phyloP scores from a whole-genome alignment of 2,888 invertebrate genomes.

The Apamea monoglypha region DNA sequence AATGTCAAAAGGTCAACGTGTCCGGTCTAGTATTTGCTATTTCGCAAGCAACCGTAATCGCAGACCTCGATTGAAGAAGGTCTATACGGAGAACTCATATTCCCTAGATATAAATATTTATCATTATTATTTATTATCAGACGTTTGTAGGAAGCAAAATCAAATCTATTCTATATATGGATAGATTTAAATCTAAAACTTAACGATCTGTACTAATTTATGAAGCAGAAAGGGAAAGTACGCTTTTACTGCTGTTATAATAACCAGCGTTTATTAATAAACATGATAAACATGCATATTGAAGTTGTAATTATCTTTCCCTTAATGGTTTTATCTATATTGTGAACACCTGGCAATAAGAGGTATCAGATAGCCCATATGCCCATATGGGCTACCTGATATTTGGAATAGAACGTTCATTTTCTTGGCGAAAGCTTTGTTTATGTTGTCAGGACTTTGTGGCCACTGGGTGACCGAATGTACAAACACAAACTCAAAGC shows the following conservation, averaged over 20 bases:
- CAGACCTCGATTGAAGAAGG: slow-evolving; percentile 45
- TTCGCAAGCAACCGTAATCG: slow-evolving; percentile 29
- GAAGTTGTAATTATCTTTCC: slow-evolving; percentile 5
- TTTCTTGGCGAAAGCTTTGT: neutral
- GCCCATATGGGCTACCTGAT: too few species aligned
- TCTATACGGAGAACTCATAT: neutral
- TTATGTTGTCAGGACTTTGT: neutral
- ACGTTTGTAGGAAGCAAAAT: neutral
- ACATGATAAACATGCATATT: slow-evolving; percentile 6
- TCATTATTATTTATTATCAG: slow-evolving; percentile 1
- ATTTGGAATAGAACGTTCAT: neutral
- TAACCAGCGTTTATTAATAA: slow-evolving; percentile 21
- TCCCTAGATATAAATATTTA: neutral
- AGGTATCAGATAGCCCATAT: neutral
- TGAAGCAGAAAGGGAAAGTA: slow-evolving; percentile 13
- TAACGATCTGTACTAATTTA: slow-evolving; percentile 20
- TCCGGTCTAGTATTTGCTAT: slow-evolving; percentile 29
- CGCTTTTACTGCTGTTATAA: slow-evolving; percentile 2
- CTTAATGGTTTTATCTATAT: neutral
- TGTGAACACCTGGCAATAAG: neutral
- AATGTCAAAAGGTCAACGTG: slow-evolving; percentile 28
- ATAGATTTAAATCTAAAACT: slow-evolving; percentile 23
- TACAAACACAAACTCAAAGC: neutral
- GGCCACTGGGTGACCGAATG: neutral
- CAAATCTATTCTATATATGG: neutral